These are phyloP conservation scores for Patiria pectinifera DNA, from an alignment of 53 echinoderm and acorn worm genomes.

Conservation along the genomic window DNA sequence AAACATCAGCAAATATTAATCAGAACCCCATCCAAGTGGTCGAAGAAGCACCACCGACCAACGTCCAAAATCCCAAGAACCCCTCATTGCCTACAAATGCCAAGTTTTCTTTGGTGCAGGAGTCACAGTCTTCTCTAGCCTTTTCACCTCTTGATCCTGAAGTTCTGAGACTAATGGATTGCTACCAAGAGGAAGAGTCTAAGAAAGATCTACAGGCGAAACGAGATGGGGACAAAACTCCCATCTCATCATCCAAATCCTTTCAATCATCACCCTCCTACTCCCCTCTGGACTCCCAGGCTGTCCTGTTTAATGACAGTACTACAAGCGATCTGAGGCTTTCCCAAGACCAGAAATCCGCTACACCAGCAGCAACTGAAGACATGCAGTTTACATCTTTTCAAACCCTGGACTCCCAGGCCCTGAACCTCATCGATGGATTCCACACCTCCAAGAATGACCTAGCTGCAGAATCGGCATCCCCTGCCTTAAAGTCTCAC, in stretches of 20 bases:
- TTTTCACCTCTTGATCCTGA: conserved; percentile 49
- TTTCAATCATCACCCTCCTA: conserved; percentile 44
- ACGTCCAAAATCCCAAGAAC: not conserved
- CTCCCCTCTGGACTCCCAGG: conserved; percentile 43
- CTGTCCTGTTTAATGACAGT: conserved; percentile 34
- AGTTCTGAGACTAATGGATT: conserved; percentile 29
- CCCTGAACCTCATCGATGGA: conserved; percentile 68
- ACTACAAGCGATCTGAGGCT: conserved; percentile 35
- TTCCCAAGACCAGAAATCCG: conserved; percentile 20
- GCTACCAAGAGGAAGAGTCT: not conserved
- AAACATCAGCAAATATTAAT: not conserved
- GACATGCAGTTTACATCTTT: conserved; percentile 64
- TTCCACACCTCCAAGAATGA: conserved; percentile 68
- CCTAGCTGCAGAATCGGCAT: conserved; percentile 70
- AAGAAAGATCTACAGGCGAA: not conserved
- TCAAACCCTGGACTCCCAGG: conserved; percentile 79
- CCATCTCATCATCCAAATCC: not conserved
- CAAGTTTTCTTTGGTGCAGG: not conserved
- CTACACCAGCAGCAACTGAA: conserved; percentile 9
- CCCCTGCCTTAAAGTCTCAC: conserved; percentile 59
- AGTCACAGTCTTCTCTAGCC: not conserved
- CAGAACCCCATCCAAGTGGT: not conserved
- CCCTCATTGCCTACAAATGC: not conserved
- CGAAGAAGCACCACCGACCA: not conserved
- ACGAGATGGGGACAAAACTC: not conserved